Evolutionary conservation across 2,113 vertebrate genomes (phyloP).

Genomic region (Poeciliopsis turrubarensis): DNA sequence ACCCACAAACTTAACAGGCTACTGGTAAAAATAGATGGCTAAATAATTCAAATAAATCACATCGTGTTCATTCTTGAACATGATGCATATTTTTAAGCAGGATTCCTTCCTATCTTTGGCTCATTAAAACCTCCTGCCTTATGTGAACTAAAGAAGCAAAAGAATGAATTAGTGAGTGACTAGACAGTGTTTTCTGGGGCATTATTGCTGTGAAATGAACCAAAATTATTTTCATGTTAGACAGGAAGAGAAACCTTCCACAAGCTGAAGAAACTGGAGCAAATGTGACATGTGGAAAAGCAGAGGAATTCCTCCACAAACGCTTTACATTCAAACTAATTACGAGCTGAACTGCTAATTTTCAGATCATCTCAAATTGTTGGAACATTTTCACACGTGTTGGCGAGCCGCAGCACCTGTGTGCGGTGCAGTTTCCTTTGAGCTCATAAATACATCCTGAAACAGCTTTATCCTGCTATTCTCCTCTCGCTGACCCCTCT

Average conservation of each 20-base stretch:
- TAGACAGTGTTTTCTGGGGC: conserved; percentile 42
- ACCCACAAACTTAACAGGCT: conserved; percentile 61
- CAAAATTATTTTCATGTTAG: conserved; percentile 30
- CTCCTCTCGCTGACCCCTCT: conserved; percentile 34
- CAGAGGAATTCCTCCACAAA: conserved; percentile 3
- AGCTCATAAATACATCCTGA: conserved; percentile 61
- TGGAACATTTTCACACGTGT: conserved; percentile 31
- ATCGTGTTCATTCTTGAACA: conserved; percentile 48
- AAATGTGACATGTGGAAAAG: conserved; percentile 30
- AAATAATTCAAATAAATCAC: conserved; percentile 47
- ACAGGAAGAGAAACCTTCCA: conserved; percentile 31
- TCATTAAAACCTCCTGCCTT: conserved; percentile 59
- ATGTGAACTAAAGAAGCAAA: conserved; percentile 21
- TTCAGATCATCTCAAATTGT: conserved; percentile 46
- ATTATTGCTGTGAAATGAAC: conserved; percentile 18
- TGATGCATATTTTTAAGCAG: conserved; percentile 50
- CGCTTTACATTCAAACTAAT: conserved; percentile 25
- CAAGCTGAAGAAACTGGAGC: conserved; percentile 13
- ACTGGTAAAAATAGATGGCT: conserved; percentile 50
- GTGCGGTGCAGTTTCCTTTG: conserved; percentile 55
- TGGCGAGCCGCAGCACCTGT: conserved; percentile 64
- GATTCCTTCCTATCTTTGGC: conserved; percentile 51
- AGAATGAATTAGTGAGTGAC: conserved; percentile 32
- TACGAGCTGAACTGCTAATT: conserved; percentile 33
- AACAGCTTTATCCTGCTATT: conserved; percentile 38